Conservation (phyloP, 1,140 invertebrate species). For the Lordiphosa clarofinis region DNA sequence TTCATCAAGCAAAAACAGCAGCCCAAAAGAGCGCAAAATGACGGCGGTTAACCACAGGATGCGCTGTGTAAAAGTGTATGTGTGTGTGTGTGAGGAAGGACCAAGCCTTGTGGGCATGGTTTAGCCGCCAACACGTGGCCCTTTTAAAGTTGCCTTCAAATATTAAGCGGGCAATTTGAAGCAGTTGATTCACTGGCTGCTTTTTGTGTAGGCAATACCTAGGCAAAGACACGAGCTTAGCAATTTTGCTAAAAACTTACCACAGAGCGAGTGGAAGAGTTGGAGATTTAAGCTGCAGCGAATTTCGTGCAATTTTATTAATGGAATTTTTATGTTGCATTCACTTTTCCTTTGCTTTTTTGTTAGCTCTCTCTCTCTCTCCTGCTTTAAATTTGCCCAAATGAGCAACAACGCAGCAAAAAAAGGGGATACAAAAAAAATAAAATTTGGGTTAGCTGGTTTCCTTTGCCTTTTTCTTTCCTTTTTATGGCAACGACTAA, state of each 20-base stretch:
- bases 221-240: constrained; percentile 8
- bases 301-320: constrained; percentile 57
- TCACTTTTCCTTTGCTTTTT: constrained; percentile 15
- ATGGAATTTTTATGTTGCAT: constrained; percentile 56
- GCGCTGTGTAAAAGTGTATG: constrained; percentile 1
- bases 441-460: constrained; percentile 12
- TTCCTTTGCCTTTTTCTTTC: neutral
- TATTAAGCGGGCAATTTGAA: constrained; percentile 27
- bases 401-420: constrained; percentile 15
- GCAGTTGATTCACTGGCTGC: constrained; percentile 20
- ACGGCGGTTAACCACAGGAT: constrained; percentile 31
- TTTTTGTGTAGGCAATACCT: too few species aligned
- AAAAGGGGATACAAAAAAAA: constrained; percentile 15
- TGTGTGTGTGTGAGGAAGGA: neutral
- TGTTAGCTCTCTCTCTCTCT: neutral
- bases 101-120: constrained; percentile 8
- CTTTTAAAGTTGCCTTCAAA: constrained; percentile 26
- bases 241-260: constrained; percentile 37
- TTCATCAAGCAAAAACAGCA: constrained; percentile 27
- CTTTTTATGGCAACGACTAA: constrained; percentile 21
- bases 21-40: constrained; percentile 25
- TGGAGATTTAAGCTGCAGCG: constrained; percentile 14
- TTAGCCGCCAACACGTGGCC: constrained; percentile 1
- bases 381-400: constrained; percentile 9
- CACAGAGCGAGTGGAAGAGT: neutral